Conservation (phyloP, 2,888 invertebrate species). For the Julus scandinavius region DNA sequence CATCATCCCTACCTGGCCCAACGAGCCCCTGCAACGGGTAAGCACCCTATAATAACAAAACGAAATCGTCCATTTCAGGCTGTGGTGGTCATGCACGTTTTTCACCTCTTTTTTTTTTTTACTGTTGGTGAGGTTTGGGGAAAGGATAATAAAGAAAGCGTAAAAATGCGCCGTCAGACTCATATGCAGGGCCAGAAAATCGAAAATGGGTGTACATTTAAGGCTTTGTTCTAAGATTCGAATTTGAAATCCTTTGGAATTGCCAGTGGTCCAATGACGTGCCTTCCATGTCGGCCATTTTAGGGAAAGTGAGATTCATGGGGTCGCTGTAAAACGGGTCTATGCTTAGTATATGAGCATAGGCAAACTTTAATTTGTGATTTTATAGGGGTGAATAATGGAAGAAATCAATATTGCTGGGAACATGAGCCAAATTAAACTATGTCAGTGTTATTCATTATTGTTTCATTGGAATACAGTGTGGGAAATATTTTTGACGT, state of each 20-base stretch:
- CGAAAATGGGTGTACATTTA: not conserved
- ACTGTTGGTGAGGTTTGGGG: not conserved
- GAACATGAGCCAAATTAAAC: not conserved
- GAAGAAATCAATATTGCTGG: not conserved
- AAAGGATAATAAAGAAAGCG: conserved; percentile 2
- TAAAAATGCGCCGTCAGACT: conserved; percentile 25
- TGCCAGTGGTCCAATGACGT: not conserved
- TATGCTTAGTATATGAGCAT: too few relatives aligned
- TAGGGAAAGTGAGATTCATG: too few relatives aligned
- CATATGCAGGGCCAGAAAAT: not conserved
- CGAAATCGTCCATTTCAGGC: conserved; percentile 28
- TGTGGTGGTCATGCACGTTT: conserved; percentile 39
- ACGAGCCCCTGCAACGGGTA: conserved; percentile 9
- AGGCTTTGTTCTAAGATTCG: not conserved
- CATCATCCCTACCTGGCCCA: not conserved
- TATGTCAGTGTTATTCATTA: too few relatives aligned
- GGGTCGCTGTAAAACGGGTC: too few relatives aligned
- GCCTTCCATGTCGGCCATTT: not conserved
- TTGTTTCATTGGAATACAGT: too few relatives aligned
- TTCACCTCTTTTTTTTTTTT: conserved; percentile 25
- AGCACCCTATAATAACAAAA: conserved; percentile 44
- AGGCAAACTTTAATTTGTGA: not conserved
- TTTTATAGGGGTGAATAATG: not conserved
- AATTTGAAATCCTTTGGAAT: not conserved
- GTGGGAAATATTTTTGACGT: too few relatives aligned